These are phyloP conservation scores for Neoniphon sammara DNA, from an alignment of 2,797 vertebrate genomes.

Conservation along the genomic window DNA sequence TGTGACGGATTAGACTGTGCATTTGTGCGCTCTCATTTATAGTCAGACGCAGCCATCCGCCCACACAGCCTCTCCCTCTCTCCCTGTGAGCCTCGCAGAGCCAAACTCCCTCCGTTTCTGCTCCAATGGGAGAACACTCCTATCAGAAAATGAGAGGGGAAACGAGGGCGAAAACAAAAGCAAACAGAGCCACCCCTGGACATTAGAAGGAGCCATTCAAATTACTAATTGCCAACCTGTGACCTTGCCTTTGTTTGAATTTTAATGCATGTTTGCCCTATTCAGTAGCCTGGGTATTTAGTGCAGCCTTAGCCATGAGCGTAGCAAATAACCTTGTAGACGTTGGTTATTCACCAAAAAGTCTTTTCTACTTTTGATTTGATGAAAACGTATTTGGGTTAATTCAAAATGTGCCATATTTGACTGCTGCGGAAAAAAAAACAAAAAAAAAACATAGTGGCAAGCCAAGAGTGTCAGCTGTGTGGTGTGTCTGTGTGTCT, in stretches of 20 bases:
- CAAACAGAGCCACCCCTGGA: constrained; percentile 26
- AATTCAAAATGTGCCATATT: not conserved
- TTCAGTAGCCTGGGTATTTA: constrained; percentile 33
- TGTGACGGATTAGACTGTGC: constrained; percentile 65
- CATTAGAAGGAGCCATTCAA: constrained; percentile 36
- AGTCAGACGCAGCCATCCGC: constrained; percentile 68
- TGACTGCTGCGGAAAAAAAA: not conserved
- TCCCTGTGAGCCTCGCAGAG: constrained; percentile 39
- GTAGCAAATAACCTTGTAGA: constrained; percentile 26
- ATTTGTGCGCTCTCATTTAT: constrained; percentile 71
- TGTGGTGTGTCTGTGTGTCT: not conserved
- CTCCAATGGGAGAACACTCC: constrained; percentile 38
- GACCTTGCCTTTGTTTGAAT: constrained; percentile 46
- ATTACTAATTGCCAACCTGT: constrained; percentile 57
- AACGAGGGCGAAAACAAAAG: constrained; percentile 45
- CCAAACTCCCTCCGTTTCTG: constrained; percentile 44
- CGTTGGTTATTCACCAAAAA: constrained; percentile 26
- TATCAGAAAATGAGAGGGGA: constrained; percentile 38
- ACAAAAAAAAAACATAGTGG: no score
- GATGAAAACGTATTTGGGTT: not conserved
- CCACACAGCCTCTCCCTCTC: constrained; percentile 47
- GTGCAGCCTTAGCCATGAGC: constrained; percentile 14
- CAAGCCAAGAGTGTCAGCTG: no score
- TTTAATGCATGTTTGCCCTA: constrained; percentile 36
- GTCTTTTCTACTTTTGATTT: not conserved